phyloP scores from a whole-genome alignment of 2,113 vertebrate species.

The Mus spicilegus region DNA sequence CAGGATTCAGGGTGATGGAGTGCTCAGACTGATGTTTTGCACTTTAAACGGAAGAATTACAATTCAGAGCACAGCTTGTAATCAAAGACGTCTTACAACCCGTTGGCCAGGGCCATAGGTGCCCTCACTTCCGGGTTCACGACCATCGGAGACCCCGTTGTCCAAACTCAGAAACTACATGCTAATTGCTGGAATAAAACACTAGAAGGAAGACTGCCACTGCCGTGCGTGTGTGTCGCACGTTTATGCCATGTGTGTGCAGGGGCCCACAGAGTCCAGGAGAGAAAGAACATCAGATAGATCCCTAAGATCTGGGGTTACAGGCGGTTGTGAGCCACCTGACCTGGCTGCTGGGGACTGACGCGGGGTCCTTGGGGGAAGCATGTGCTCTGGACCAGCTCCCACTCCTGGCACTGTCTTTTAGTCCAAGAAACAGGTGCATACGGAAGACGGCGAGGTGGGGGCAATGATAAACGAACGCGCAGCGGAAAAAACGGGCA shows the following conservation, averaged over 20 bases:
- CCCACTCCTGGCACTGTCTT: background rate
- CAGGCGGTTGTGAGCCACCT: background rate
- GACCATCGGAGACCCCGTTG: background rate
- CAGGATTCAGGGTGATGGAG: background rate
- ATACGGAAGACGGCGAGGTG: background rate
- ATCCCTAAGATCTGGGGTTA: background rate
- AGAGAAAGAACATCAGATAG: too few species aligned
- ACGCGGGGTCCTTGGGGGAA: background rate
- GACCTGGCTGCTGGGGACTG: background rate
- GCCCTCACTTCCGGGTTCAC: background rate
- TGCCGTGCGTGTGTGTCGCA: too few species aligned
- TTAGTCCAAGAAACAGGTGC: slow-evolving; percentile 7
- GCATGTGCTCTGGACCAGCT: background rate
- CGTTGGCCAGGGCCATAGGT: background rate
- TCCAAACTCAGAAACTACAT: slow-evolving; percentile 4
- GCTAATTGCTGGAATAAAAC: background rate
- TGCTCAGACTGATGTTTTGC: background rate
- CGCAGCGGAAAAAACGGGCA: background rate
- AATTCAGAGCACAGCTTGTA: slow-evolving; percentile 7
- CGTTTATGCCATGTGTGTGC: background rate
- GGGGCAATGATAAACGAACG: background rate
- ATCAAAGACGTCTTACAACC: background rate
- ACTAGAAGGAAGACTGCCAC: background rate
- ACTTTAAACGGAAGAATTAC: background rate
- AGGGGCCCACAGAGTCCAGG: background rate